Base-by-base conservation (phyloP, 2,888 invertebrate genomes). In the Chrysolina oricalcia region DNA sequence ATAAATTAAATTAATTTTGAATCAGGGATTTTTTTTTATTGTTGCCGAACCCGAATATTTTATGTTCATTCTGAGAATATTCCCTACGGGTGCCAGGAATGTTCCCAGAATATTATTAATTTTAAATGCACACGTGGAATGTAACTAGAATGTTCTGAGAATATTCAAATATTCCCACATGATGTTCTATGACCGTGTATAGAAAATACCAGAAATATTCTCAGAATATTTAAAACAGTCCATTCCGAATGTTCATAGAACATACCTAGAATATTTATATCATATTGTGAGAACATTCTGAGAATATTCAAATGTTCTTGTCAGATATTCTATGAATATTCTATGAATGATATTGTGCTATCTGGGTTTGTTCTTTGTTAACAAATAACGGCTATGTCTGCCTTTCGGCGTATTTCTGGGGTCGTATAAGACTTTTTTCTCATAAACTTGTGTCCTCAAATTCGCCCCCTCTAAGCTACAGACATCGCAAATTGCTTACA, bases 161-260 rank as follows among this genome's bases (percentile, higher is more conserved):
- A 13, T 43, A 43, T 43, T 43, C 2, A 43, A 43, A 43, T 43
- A 43, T 43, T 43, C 4, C 2, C 43, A 5, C 43, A 43, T 2
- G 2, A 43, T 43, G 6, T 43, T 43, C 43, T 43, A 43, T 8
- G 43, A 43, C 43, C 43, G 43, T 43, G 2, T 43, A 43, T 43
- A 43, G 43, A 43, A 43, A 8, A 43, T 43, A 13, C 43, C 43
- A 43, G 43, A 43, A 43, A 43, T 43, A 43, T 43, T 43, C 43
- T 43, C 43, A 43, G 43, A 43, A 43, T 43, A 43, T 43, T 43
- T 43, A 43, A 43, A 43, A 43, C 43, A 43, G 43, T 43, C 43
- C 43, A 43, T 43, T 43, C 43, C 43, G 8, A 43, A 43, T 43
- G 2, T 43, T 43, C 43, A 43, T 43, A 43, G 43, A 43, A 43